A percentile compares a stretch with the other conserved stretches of the same genome.
phyloP scores from a whole-genome alignment of 23 tunicate species.

The Halocynthia aurantium region DNA sequence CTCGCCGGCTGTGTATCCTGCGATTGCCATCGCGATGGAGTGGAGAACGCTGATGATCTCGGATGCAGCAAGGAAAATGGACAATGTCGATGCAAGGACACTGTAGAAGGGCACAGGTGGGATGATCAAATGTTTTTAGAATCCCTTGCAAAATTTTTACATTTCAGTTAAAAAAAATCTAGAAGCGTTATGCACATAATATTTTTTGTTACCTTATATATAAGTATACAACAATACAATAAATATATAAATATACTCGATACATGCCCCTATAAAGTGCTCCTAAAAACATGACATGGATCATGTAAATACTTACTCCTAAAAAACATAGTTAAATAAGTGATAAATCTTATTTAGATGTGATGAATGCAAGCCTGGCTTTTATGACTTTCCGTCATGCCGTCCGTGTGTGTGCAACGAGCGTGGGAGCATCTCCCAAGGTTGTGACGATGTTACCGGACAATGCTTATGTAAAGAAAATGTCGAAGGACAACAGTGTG shows the following conservation, averaged over 20 bases:
- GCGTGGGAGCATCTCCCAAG: conserved; percentile 65
- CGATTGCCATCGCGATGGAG: conserved; percentile 81
- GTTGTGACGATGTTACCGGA: conserved; percentile 68
- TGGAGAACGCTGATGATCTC: conserved; percentile 40
- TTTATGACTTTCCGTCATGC: conserved; percentile 88
- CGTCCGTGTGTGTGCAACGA: conserved; percentile 71
- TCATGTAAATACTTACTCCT: too few relatives aligned
- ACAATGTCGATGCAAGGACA: conserved; percentile 81
- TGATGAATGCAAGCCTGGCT: conserved; percentile 86
- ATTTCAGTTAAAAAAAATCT: too few relatives aligned
- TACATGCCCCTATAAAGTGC: too few relatives aligned
- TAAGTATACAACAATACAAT: too few relatives aligned
- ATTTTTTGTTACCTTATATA: too few relatives aligned
- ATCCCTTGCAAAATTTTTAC: too few relatives aligned
- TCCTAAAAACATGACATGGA: too few relatives aligned
- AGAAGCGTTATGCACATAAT: too few relatives aligned
- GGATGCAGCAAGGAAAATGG: conserved; percentile 69
- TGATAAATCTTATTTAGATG: conserved; percentile 38
- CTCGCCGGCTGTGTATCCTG: conserved; percentile 74
- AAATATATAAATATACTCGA: too few relatives aligned
- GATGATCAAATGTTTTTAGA: neutral
- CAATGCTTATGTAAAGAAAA: conserved; percentile 91
- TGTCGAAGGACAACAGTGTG: conserved; percentile 92
- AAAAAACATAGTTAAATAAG: too few relatives aligned
- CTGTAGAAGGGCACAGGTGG: conserved; percentile 68